Base-by-base conservation (phyloP, 2,888 invertebrate genomes). In the Trachelus troglodyta region DNA sequence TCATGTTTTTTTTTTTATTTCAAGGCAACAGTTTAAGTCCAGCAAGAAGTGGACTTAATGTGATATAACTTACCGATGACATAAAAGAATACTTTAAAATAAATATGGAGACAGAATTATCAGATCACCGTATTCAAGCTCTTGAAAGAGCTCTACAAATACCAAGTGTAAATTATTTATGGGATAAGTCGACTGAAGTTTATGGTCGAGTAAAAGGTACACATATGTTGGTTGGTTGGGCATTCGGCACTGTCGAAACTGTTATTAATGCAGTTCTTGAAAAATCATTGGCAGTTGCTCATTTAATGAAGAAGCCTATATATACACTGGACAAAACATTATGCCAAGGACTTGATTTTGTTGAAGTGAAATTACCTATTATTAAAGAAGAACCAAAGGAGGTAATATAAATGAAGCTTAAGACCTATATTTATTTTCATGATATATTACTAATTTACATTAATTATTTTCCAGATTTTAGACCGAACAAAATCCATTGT, bases 141-240 rank as follows among this genome's bases (percentile, higher is more conserved):
- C 92, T 94, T 3, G 92, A 93, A 88, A 93, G 93, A 85, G 93
- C 92, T 33, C 92, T 93, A 91, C 92, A 93, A 73, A 88, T 94
- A 82, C 94, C 94, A 31, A 92, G 93, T 33, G 93, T 94, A 3
- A 93, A 92, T 34, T 93, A 93, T 69, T 93, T 94, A 0, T 93
- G 93, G 80, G 93, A 92, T 34, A 94, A 94, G 87, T 93, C 94
- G 11, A 93, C 93, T 15, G 93, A 93, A 69, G 91, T 94, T 76
- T 94, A 94, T 88, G 91, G 90, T 34, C 93, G 90, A 89, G 93
- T 94, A 73, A 94, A 94, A 88, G 95, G 94, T 77, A 94, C 94
- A 31, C 95, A 95, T 88, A 93, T 94, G 6, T 92, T 95, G 76
- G 92, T 95, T 33, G 94, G 94, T 90, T 95, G 95, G 95, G 95